phyloP scores from a whole-genome alignment of 2,113 vertebrate species.

The Zootoca vivipara region DNA sequence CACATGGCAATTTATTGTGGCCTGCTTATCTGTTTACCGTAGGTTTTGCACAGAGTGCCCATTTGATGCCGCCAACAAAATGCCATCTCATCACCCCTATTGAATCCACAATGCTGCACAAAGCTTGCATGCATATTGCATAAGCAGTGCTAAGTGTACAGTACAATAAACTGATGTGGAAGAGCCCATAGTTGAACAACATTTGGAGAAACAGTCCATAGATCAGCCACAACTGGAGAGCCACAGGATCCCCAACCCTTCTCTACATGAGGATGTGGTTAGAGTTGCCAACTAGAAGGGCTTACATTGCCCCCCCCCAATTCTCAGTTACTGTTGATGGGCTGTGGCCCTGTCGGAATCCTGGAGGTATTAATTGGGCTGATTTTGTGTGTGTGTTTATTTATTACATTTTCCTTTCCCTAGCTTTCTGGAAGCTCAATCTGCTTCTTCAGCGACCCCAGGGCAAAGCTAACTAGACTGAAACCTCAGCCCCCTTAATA shows the following conservation, averaged over 20 bases:
- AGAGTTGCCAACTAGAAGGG: neutral
- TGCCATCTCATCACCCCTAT: too few species aligned
- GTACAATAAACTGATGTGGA: too few species aligned
- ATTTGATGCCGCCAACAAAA: too few species aligned
- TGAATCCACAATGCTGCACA: too few species aligned
- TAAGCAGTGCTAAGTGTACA: too few species aligned
- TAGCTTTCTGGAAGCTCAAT: neutral
- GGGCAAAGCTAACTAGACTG: neutral
- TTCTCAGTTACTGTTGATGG: neutral
- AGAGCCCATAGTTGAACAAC: neutral
- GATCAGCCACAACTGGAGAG: neutral
- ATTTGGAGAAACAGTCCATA: neutral
- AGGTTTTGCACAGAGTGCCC: too few species aligned
- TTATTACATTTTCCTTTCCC: neutral
- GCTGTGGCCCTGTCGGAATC: neutral
- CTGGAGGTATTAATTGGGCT: neutral
- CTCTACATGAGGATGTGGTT: neutral
- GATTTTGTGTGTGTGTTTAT: neutral
- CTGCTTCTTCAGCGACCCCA: neutral
- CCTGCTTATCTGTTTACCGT: too few species aligned
- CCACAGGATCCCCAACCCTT: neutral
- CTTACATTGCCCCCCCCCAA: neutral
- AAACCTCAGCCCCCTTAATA: neutral
- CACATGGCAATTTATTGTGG: too few species aligned
- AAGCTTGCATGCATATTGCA: too few species aligned